A percentile compares a stretch with the other conserved stretches of the same genome.
Conservation (phyloP, 2,113 vertebrate genomes). For the Trematomus loennbergii region DNA sequence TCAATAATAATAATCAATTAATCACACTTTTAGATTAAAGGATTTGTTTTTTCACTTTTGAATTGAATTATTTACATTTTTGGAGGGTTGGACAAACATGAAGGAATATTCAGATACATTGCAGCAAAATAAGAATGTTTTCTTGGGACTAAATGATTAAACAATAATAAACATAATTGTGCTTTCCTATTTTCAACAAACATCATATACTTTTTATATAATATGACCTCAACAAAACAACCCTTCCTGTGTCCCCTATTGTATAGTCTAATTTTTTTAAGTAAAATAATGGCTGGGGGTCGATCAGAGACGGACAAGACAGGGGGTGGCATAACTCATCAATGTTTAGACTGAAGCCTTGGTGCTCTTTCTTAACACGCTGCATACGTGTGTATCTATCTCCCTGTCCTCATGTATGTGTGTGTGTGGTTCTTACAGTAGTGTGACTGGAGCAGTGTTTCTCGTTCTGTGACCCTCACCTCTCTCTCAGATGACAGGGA, state of each 20-base stretch:
- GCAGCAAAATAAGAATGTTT: neutral
- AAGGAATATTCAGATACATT: neutral
- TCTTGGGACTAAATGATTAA: neutral
- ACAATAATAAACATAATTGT: neutral
- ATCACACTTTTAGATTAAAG: neutral
- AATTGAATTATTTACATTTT: neutral
- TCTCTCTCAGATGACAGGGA: conserved; percentile 84
- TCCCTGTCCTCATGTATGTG: conserved; percentile 28
- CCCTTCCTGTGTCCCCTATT: neutral
- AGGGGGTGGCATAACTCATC: conserved; percentile 55
- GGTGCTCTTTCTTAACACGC: conserved; percentile 39
- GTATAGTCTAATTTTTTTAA: conserved; percentile 23
- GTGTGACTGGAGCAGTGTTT: conserved; percentile 86
- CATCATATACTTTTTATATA: neutral
- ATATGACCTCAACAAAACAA: conserved; percentile 5
- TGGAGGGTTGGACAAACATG: neutral
- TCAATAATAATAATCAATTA: neutral
- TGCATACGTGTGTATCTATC: conserved; percentile 55
- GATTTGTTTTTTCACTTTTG: neutral
- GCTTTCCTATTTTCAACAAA: neutral
- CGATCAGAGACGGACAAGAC: conserved; percentile 27
- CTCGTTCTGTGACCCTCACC: conserved; percentile 87
- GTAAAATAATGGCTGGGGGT: neutral
- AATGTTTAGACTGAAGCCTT: conserved; percentile 70
- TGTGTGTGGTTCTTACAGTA: conserved; percentile 73